These are phyloP conservation scores for Macaria notata DNA, from an alignment of 2,888 invertebrate genomes.

Conservation along the genomic window DNA sequence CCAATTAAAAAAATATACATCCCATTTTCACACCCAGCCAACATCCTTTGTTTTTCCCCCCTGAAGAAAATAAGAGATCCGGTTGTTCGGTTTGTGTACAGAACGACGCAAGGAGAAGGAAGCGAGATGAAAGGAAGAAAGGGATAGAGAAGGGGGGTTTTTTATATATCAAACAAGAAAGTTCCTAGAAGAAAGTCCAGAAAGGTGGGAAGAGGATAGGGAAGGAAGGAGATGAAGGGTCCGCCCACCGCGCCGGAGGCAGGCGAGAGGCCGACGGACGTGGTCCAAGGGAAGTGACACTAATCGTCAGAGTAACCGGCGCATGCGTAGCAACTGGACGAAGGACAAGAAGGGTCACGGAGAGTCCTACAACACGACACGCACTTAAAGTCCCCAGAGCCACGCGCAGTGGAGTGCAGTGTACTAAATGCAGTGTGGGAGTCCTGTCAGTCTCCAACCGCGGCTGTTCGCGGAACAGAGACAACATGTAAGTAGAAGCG, in stretches of 20 bases:
- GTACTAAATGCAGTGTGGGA: no score
- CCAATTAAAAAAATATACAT: constrained; percentile 19
- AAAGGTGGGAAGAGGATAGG: background rate
- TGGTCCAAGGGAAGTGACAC: background rate
- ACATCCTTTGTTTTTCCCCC: constrained; percentile 13
- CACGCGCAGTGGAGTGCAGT: no score
- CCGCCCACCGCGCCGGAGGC: background rate
- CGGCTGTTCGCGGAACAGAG: no score
- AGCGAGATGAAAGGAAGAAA: background rate
- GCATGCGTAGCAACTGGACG: no score
- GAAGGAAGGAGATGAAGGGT: no score
- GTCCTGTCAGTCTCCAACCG: no score
- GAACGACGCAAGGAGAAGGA: no score
- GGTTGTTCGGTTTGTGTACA: no score
- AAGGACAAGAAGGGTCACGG: no score
- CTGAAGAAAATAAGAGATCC: background rate
- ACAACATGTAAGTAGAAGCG: no score
- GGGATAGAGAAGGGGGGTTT: constrained; percentile 2
- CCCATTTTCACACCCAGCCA: constrained; percentile 14
- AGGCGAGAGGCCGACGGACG: background rate
- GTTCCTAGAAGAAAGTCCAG: background rate
- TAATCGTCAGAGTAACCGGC: no score
- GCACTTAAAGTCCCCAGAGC: background rate
- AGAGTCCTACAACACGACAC: background rate
- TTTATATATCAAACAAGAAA: constrained; percentile 12